Evolutionary conservation across 2,113 vertebrate genomes (phyloP).

Genomic region (Entomyzon cyanotis): DNA sequence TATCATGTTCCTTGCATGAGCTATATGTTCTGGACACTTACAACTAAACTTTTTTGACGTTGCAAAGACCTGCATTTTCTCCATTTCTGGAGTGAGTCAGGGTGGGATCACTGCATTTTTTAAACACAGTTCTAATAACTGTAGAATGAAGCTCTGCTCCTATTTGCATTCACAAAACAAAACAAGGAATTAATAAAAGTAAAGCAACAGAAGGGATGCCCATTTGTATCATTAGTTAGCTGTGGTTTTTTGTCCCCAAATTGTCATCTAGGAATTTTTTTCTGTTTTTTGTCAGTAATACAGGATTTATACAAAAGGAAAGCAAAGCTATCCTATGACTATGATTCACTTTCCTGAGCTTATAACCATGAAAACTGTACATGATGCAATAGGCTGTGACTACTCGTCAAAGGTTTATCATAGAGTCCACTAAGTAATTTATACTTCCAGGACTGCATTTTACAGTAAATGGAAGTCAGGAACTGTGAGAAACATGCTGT

Average conservation of each 20-base stretch:
- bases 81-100: not conserved
- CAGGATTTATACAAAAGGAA: not conserved
- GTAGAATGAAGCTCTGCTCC: not conserved
- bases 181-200: not conserved
- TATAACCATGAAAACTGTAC: not conserved
- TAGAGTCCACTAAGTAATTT: not conserved
- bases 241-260: not conserved
- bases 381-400: not conserved
- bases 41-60: not conserved
- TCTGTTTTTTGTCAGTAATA: not conserved
- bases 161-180: not conserved
- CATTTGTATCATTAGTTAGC: not conserved
- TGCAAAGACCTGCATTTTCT: not conserved
- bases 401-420: not conserved
- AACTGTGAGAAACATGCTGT: not conserved
- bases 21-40: not conserved
- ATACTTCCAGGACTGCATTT: not conserved
- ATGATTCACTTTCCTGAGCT: conserved; percentile 39
- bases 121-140: not conserved
- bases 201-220: not conserved
- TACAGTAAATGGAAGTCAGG: not conserved
- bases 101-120: not conserved
- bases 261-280: not conserved
- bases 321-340: not conserved
- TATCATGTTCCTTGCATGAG: not conserved